These are phyloP conservation scores for Muntiacus reevesi DNA, from an alignment of 2,113 vertebrate species.

Conservation along the genomic window DNA sequence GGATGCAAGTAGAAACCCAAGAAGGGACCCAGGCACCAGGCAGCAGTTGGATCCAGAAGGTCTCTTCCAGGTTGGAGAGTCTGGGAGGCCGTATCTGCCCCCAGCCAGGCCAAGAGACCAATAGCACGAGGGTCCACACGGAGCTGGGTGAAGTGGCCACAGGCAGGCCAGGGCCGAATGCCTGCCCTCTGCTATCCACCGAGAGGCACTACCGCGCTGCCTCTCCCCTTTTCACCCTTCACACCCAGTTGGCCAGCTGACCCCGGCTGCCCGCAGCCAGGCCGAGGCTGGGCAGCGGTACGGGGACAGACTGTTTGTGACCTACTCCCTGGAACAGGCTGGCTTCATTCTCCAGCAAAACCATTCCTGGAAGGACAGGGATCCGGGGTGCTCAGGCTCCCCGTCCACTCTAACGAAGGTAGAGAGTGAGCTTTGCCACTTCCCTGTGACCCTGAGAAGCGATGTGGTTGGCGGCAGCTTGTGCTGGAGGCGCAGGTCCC, in stretches of 20 bases:
- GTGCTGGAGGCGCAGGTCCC: background rate
- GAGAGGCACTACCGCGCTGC: background rate
- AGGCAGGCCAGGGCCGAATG: background rate
- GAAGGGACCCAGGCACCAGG: background rate
- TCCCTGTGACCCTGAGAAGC: background rate
- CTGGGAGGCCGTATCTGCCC: background rate
- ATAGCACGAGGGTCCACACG: background rate
- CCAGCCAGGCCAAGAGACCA: background rate
- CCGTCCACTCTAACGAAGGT: background rate
- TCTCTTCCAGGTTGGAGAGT: background rate
- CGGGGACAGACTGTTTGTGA: background rate
- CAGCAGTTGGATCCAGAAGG: background rate
- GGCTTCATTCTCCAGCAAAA: background rate
- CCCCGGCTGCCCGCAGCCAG: background rate
- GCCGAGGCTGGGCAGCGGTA: background rate
- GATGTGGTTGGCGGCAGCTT: background rate
- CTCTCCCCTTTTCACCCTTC: background rate
- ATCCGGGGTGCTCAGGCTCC: background rate
- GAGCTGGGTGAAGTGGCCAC: conserved; percentile 38
- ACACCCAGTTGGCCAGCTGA: background rate
- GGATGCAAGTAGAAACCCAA: background rate
- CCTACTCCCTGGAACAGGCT: background rate
- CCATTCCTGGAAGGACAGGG: conserved; percentile 6
- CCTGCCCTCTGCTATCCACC: background rate
- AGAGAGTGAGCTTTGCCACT: background rate